phyloP scores from a whole-genome alignment of 2,797 vertebrate genomes.

The Acanthurus lineatus region DNA sequence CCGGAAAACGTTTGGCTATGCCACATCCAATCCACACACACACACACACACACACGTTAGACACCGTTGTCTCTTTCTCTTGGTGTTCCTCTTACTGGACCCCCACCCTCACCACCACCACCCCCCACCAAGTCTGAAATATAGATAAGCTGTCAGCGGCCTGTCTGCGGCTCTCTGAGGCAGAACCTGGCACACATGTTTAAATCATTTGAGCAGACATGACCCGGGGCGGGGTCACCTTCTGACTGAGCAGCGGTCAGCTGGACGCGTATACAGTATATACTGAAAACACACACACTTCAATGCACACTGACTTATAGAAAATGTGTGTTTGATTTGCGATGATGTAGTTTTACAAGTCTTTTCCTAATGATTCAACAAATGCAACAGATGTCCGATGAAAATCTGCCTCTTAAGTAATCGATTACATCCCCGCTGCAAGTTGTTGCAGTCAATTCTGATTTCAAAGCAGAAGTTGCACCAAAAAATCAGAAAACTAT shows the following conservation, averaged over 20 bases:
- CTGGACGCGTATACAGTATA: background rate
- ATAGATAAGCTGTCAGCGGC: slow-evolving; percentile 80
- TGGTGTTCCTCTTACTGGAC: slow-evolving; percentile 20
- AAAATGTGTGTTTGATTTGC: no score
- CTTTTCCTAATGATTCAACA: background rate
- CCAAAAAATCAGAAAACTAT: background rate
- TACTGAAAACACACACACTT: background rate
- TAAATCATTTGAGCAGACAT: slow-evolving; percentile 72
- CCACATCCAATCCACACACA: slow-evolving; percentile 58
- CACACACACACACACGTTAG: slow-evolving; percentile 21
- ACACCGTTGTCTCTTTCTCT: slow-evolving; percentile 15
- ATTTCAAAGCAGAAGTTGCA: background rate
- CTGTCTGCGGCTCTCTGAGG: slow-evolving; percentile 60
- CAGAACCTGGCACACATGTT: slow-evolving; percentile 61
- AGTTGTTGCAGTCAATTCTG: background rate
- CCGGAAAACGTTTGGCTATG: slow-evolving; percentile 59
- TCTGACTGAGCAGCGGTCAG: slow-evolving; percentile 33
- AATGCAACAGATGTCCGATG: no score
- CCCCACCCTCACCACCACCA: background rate
- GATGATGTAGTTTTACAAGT: no score
- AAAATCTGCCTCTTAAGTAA: no score
- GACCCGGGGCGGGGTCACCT: slow-evolving; percentile 65
- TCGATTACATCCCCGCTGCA: no score
- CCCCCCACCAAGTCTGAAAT: slow-evolving; percentile 72
- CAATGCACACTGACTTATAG: no score